phyloP scores from a whole-genome alignment of 2,888 invertebrate genomes.

The Drosophila mercatorum region DNA sequence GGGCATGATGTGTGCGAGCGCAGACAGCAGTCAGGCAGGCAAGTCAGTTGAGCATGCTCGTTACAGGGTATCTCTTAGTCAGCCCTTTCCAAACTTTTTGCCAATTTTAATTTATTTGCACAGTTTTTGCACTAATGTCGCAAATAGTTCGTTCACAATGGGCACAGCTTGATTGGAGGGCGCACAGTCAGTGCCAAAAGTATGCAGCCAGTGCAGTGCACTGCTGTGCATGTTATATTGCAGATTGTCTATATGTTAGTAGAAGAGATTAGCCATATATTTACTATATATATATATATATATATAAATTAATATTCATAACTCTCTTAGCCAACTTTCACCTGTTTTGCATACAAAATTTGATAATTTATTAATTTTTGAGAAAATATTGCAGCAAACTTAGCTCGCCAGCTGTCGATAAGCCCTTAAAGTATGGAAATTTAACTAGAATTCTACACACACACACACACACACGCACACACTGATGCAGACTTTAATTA shows the following conservation, averaged over 20 bases:
- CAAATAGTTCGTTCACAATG: constrained; percentile 20
- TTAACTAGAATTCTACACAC: background rate
- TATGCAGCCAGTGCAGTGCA: background rate
- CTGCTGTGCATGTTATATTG: too few species aligned
- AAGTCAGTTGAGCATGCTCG: too few species aligned
- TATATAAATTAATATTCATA: background rate
- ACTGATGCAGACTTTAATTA: background rate
- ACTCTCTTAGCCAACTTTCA: background rate
- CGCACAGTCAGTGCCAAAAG: constrained; percentile 5
- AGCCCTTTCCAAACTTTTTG: background rate
- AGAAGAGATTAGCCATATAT: too few species aligned
- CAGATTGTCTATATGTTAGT: too few species aligned
- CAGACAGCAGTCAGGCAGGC: too few species aligned
- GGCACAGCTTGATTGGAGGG: constrained; percentile 18
- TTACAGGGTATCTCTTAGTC: background rate
- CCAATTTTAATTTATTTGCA: background rate
- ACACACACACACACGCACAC: background rate
- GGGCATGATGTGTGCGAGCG: background rate
- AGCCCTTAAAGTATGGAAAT: background rate
- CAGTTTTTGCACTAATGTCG: constrained; percentile 3
- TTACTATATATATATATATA: too few species aligned
- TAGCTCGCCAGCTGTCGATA: background rate
- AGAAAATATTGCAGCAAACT: background rate
- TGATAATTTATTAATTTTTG: background rate
- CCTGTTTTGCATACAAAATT: background rate